Conservation (phyloP, 2,797 vertebrate species). For the Varecia variegata region DNA sequence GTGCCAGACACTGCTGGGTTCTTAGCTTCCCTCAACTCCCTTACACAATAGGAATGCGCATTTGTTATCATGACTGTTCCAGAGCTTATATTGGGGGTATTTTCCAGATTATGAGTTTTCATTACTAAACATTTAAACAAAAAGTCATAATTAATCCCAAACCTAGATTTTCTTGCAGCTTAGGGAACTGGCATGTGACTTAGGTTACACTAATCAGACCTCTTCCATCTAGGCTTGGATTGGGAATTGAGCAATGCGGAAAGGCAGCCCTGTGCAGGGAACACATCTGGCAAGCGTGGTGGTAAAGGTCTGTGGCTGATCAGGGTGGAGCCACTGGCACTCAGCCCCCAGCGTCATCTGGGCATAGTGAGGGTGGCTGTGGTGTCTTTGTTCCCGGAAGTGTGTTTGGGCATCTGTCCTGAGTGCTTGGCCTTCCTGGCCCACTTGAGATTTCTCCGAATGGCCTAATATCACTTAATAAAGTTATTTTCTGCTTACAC, state of each 20-base stretch:
- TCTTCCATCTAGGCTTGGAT: not conserved
- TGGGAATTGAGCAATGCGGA: not conserved
- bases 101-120: not conserved
- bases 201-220: not conserved
- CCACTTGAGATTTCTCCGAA: not conserved
- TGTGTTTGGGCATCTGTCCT: not conserved
- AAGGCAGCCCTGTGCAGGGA: not conserved
- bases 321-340: not conserved
- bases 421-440: not conserved
- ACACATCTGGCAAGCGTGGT: accelerated
- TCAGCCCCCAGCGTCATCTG: not conserved
- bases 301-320: not conserved
- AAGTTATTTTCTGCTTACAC: not conserved
- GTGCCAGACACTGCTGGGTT: not conserved
- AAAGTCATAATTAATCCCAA: not conserved
- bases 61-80: not conserved
- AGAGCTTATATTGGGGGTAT: not conserved
- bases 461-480: not conserved
- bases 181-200: not conserved
- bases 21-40: not conserved
- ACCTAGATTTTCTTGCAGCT: not conserved
- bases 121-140: not conserved
- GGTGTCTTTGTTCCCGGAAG: accelerated
- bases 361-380: not conserved
- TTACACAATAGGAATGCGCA: not conserved